Evolutionary conservation across 2,888 invertebrate genomes (phyloP), one percentile per base, ranked within the genome.

Genomic region (Drosophila limbata): DNA sequence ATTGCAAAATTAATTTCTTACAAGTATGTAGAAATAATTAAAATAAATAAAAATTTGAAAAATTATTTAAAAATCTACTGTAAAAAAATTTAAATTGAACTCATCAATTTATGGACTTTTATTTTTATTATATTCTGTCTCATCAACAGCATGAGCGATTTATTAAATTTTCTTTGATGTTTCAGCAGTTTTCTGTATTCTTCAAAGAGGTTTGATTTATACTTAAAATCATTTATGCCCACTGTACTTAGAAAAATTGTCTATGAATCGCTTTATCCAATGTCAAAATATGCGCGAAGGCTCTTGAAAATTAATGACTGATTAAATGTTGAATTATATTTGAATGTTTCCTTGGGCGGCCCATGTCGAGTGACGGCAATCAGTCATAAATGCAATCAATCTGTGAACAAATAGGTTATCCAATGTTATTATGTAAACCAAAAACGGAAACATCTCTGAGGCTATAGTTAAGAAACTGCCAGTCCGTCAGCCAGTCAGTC

Each of bases 381-480:
- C 65, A 61, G 60, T 73, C 66, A 77, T 69, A 77, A 79, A 61
- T 56, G 39, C 67, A 64, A 62, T 28, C 59, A 79, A 79, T 79
- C 79, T 69, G 31, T 37, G 21, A 53, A 55, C 48, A 42, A 60
- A 65, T 45, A 44, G 25, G 55, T 2, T 48, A 45, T 60, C 53
- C 52, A 73, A 69, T 60, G 73, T 57, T 61, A 69, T 73, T 59
- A 73, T 65, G 67, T 45, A 52, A 59, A 37, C 40, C 53, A 68
- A 53, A 50, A 64, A 48, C 47, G 45, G 51, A 70, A 63, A 59
- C 52, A 67, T 56, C 37, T 53, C 61, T 40, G 28, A 4, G 42
- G 47, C 15, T 6, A 28, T 5, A 42, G 21, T 42, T 69, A 72
- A 66, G 51, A 17, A 60, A 66, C 47, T 61, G 44, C 42, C 28